These are phyloP conservation scores for Conistra vaccinii DNA, from an alignment of 2,888 invertebrate genomes.

Conservation along the genomic window DNA sequence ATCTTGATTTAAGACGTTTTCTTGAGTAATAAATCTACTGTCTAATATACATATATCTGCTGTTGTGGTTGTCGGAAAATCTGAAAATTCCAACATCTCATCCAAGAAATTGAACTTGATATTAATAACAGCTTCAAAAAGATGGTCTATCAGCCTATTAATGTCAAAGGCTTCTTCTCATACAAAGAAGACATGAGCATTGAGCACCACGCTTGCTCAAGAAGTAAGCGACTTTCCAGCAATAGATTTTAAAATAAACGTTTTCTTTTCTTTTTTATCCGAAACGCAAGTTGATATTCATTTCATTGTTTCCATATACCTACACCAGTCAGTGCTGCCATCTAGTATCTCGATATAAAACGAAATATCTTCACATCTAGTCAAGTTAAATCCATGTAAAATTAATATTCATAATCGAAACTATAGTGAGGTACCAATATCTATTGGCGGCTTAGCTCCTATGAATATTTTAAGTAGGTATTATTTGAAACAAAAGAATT, in stretches of 20 bases:
- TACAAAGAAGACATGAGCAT: background rate
- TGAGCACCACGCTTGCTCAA: background rate
- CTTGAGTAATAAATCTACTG: too few species aligned
- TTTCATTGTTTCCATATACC: background rate
- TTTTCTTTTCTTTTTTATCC: background rate
- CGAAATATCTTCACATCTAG: conserved; percentile 49
- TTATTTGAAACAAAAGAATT: conserved; percentile 55
- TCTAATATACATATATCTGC: background rate
- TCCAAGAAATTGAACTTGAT: background rate
- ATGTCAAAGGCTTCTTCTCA: background rate
- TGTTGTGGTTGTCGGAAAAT: background rate
- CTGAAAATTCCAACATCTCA: background rate
- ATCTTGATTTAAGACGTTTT: background rate
- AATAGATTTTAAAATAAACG: too few species aligned
- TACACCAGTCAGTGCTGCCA: conserved; percentile 53
- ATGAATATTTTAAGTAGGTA: conserved; percentile 54
- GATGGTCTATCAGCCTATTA: background rate
- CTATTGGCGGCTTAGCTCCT: conserved; percentile 54
- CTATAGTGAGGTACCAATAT: conserved; percentile 58
- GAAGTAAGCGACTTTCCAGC: too few species aligned
- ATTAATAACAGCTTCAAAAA: background rate
- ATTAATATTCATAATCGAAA: conserved; percentile 64
- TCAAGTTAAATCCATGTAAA: conserved; percentile 41
- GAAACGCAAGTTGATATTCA: background rate
- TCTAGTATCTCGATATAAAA: conserved; percentile 44